phyloP scores from a whole-genome alignment of 2,797 vertebrate genomes.

The Argyrosomus regius region DNA sequence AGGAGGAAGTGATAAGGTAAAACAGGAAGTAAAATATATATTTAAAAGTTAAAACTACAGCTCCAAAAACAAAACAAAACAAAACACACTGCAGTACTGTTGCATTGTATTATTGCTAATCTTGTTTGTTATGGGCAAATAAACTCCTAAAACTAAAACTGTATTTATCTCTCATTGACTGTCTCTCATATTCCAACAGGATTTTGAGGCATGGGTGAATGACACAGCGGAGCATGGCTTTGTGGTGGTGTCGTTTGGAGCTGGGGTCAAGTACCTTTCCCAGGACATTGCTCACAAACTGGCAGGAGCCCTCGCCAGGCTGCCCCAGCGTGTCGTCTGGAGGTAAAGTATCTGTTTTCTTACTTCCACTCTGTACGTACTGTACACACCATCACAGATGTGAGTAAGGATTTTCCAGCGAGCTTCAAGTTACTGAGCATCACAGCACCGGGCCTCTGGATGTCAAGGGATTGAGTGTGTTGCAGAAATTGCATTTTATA shows the following conservation, averaged over 20 bases:
- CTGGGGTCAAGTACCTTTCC: slow-evolving; percentile 97
- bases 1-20: background rate
- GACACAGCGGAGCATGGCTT: slow-evolving; percentile 94
- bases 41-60: background rate
- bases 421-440: slow-evolving; percentile 4
- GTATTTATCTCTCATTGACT: background rate
- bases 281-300: slow-evolving; percentile 95
- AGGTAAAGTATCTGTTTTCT: slow-evolving; percentile 85
- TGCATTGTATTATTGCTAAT: background rate
- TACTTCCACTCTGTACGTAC: background rate
- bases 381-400: slow-evolving; percentile 12
- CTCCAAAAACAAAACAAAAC: background rate
- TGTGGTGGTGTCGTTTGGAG: slow-evolving; percentile 97
- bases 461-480: background rate
- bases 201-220: slow-evolving; percentile 93
- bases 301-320: slow-evolving; percentile 91
- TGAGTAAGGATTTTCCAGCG: background rate
- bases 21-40: background rate
- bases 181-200: slow-evolving; percentile 79
- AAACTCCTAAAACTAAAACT: too few relatives aligned
- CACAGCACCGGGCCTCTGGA: background rate
- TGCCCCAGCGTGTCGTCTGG: slow-evolving; percentile 97
- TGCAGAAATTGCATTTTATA: background rate
- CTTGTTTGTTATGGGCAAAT: background rate
- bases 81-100: background rate